Evolutionary conservation across 2,888 invertebrate genomes (phyloP).

Genomic region (Apeira syringaria): DNA sequence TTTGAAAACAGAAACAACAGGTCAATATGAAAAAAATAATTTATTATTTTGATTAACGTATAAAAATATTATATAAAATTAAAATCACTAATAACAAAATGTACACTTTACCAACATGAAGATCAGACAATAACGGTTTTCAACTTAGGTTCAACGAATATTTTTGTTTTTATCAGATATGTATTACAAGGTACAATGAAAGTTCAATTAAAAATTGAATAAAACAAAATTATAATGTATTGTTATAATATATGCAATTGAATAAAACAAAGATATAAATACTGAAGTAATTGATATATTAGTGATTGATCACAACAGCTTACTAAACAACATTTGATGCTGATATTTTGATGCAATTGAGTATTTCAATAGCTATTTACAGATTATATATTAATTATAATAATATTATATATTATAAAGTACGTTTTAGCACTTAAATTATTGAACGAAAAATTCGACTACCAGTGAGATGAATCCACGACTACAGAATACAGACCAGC

Average conservation of each 20-base stretch:
- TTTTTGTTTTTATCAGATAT: not conserved
- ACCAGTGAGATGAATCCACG: no score
- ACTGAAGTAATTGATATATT: not conserved
- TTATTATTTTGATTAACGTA: slow-evolving; percentile 50
- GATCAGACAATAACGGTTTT: slow-evolving; percentile 20
- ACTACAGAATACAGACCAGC: no score
- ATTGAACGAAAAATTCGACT: no score
- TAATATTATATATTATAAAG: no score
- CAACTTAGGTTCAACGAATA: slow-evolving; percentile 19
- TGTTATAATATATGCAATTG: no score
- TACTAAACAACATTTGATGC: not conserved
- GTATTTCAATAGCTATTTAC: not conserved
- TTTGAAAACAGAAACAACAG: slow-evolving; percentile 23
- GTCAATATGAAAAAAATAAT: slow-evolving; percentile 59
- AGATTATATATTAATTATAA: no score
- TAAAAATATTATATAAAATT: slow-evolving; percentile 46
- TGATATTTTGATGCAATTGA: not conserved
- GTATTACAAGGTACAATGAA: not conserved
- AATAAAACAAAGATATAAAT: no score
- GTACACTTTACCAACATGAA: slow-evolving; percentile 31
- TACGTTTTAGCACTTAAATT: no score
- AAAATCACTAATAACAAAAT: slow-evolving; percentile 42
- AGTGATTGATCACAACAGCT: not conserved
- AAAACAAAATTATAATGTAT: no score
- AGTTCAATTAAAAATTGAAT: no score